These are phyloP conservation scores for Polyploca ridens DNA, from an alignment of 2,888 invertebrate species.

Conservation along the genomic window DNA sequence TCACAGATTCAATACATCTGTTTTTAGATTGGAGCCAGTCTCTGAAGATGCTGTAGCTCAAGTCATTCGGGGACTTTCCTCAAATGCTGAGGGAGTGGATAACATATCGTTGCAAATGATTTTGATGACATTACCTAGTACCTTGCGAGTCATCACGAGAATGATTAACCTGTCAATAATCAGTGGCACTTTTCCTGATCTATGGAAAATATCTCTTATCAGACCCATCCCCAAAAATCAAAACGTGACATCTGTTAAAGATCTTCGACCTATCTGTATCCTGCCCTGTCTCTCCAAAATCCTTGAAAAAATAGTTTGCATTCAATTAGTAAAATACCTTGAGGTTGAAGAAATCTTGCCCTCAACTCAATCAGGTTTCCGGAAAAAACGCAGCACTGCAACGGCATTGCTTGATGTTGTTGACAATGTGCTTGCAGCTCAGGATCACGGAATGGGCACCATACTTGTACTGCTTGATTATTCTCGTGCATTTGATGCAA, in stretches of 20 bases:
- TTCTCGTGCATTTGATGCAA: conserved; percentile 29
- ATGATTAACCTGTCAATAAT: background rate
- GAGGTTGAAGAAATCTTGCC: conserved; percentile 22
- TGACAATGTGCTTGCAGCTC: conserved; percentile 23
- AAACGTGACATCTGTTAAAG: conserved; percentile 9
- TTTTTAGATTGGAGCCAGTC: conserved; percentile 18
- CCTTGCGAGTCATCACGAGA: background rate
- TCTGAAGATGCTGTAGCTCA: background rate
- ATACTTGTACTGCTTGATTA: conserved; percentile 25
- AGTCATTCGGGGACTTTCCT: too few relatives aligned
- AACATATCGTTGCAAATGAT: background rate
- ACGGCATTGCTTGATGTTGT: conserved; percentile 24
- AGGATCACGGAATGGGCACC: conserved; percentile 22
- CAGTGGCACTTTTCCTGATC: background rate
- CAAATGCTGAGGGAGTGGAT: background rate
- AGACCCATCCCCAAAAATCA: conserved; percentile 9
- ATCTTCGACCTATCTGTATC: conserved; percentile 24
- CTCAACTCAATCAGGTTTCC: conserved; percentile 26
- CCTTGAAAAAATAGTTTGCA: conserved; percentile 17
- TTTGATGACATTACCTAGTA: background rate
- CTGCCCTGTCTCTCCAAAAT: conserved; percentile 23
- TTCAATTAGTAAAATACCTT: conserved; percentile 15
- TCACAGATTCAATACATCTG: background rate
- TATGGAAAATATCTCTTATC: conserved; percentile 9
- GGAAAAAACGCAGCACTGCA: conserved; percentile 19